A percentile compares a stretch with the other conserved stretches of the same genome.
phyloP scores from a whole-genome alignment of 2,113 vertebrate species.

The Lathamus discolor region DNA sequence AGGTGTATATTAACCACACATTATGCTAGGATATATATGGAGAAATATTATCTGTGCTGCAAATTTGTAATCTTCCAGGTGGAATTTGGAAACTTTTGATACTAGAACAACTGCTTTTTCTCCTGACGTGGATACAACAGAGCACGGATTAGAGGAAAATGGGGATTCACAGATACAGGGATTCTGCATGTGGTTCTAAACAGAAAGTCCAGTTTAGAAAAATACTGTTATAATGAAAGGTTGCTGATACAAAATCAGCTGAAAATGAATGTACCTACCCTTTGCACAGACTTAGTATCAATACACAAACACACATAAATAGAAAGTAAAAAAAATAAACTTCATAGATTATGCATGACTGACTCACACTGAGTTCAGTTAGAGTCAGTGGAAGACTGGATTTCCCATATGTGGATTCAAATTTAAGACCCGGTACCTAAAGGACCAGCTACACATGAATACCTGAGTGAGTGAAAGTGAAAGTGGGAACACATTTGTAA shows the following conservation, averaged over 20 bases:
- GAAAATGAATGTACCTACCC: background rate
- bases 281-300: background rate
- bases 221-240: background rate
- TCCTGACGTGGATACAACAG: background rate
- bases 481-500: background rate
- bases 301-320: background rate
- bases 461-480: background rate
- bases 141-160: background rate
- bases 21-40: background rate
- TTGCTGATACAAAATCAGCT: background rate
- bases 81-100: background rate
- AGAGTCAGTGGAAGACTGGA: background rate
- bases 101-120: background rate
- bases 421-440: background rate
- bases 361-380: background rate
- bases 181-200: background rate
- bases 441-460: background rate
- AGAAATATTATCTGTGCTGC: background rate
- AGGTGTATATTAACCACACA: background rate
- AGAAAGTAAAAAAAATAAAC: background rate
- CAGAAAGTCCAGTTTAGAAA: background rate
- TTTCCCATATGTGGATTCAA: background rate
- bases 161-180: background rate
- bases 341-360: background rate
- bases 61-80: background rate